phyloP scores from a whole-genome alignment of 1,140 invertebrate genomes.

The Camponotus vicinus region DNA sequence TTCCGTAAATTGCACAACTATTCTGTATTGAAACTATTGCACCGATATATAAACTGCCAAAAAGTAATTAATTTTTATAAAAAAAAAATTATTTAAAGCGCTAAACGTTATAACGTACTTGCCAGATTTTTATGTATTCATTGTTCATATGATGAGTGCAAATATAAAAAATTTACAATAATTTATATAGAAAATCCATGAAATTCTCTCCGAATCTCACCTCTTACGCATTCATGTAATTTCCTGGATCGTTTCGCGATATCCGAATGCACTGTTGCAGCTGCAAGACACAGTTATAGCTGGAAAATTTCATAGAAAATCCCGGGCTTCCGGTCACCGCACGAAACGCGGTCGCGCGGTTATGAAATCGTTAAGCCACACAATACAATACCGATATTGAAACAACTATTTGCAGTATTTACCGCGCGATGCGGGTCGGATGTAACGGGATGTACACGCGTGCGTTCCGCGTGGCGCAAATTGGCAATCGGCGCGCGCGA shows the following conservation, averaged over 20 bases:
- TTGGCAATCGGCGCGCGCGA: constrained; percentile 56
- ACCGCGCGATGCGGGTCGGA: constrained; percentile 46
- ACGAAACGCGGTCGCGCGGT: constrained; percentile 45
- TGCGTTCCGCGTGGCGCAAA: constrained; percentile 60
- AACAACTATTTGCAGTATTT: constrained; percentile 62
- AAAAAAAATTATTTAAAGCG: neutral
- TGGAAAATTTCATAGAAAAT: constrained; percentile 59
- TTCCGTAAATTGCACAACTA: constrained; percentile 12
- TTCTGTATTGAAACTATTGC: neutral
- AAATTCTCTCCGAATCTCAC: neutral
- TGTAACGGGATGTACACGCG: constrained; percentile 31
- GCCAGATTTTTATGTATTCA: neutral
- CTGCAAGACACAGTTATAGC: constrained; percentile 37
- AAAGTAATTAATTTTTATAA: neutral
- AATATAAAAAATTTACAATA: constrained; percentile 9
- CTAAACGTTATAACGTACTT: constrained; percentile 15
- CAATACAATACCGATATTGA: constrained; percentile 51
- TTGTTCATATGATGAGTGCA: neutral
- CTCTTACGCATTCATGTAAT: neutral
- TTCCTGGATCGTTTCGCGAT: constrained; percentile 17
- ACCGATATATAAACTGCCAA: neutral
- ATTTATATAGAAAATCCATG: neutral
- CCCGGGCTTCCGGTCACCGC: constrained; percentile 37
- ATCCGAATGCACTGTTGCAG: neutral
- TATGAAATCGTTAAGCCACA: constrained; percentile 63